A percentile compares a stretch with the other conserved stretches of the same genome.
phyloP scores from a whole-genome alignment of 2,797 vertebrate species.

The Etheostoma nigrum region DNA sequence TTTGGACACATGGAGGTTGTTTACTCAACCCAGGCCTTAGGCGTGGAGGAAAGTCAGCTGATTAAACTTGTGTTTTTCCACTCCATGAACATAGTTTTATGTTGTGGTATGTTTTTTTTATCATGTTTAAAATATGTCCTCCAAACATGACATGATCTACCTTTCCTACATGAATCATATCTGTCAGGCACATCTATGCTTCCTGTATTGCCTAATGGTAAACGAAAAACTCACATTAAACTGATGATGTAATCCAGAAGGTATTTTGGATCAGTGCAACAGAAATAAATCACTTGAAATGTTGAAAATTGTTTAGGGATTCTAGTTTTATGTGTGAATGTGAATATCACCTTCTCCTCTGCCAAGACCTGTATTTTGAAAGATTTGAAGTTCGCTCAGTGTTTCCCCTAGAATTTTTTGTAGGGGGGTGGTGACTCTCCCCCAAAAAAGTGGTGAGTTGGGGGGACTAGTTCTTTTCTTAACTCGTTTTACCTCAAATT shows the following conservation, averaged over 20 bases:
- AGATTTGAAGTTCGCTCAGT: too few species aligned
- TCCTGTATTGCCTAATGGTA: neutral
- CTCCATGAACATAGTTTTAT: neutral
- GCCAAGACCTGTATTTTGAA: neutral
- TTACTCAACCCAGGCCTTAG: slow-evolving; percentile 8
- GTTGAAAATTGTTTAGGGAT: neutral
- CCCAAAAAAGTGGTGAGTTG: too few species aligned
- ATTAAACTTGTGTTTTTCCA: slow-evolving; percentile 21
- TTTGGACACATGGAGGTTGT: slow-evolving; percentile 40
- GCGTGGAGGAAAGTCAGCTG: neutral
- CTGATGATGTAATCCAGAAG: neutral
- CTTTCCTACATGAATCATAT: neutral
- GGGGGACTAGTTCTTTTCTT: too few species aligned
- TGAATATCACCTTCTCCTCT: neutral
- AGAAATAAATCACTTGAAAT: neutral
- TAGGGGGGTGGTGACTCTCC: too few species aligned
- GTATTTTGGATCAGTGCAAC: neutral
- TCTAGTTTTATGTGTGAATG: neutral
- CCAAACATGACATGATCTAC: neutral
- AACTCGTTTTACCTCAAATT: too few species aligned
- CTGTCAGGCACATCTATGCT: neutral
- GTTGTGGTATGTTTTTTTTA: neutral
- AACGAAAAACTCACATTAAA: neutral
- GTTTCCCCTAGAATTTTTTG: too few species aligned
- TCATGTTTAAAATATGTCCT: neutral